Conservation (phyloP, 1,140 invertebrate genomes). For the Diabrotica undecimpunctata region DNA sequence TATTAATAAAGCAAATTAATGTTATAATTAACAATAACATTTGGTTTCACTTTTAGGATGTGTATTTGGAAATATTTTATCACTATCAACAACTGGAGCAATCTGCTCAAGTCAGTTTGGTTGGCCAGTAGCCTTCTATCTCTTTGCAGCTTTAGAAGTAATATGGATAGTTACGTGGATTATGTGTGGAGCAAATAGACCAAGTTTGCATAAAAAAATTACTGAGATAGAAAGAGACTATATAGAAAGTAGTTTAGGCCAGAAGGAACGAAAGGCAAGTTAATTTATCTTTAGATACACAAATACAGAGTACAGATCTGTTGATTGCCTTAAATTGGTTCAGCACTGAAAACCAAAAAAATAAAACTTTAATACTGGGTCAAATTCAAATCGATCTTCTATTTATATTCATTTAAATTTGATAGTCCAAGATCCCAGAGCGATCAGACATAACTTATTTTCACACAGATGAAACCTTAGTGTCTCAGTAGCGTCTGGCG, state of each 20-base stretch:
- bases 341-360: too few species aligned
- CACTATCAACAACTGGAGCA: conserved; percentile 65
- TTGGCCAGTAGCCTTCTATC: conserved; percentile 77
- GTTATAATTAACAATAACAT: too few species aligned
- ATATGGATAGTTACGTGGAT: conserved; percentile 61
- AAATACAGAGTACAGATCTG: too few species aligned
- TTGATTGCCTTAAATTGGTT: too few species aligned
- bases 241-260: conserved; percentile 56
- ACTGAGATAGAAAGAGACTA: conserved; percentile 58
- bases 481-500: too few species aligned
- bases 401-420: too few species aligned
- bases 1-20: too few species aligned
- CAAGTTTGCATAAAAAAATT: conserved; percentile 58
- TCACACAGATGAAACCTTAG: too few species aligned
- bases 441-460: too few species aligned
- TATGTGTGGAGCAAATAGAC: conserved; percentile 62
- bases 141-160: conserved; percentile 54
- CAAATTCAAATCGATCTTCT: too few species aligned
- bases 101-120: conserved; percentile 62
- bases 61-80: conserved; percentile 68
- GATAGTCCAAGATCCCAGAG: too few species aligned
- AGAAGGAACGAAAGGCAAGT: conserved; percentile 32
- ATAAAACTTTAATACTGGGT: too few species aligned
- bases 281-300: neutral
- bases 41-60: conserved; percentile 48